Base-by-base conservation (phyloP, 2,888 invertebrate genomes). In the Trichacis sp. region DNA sequence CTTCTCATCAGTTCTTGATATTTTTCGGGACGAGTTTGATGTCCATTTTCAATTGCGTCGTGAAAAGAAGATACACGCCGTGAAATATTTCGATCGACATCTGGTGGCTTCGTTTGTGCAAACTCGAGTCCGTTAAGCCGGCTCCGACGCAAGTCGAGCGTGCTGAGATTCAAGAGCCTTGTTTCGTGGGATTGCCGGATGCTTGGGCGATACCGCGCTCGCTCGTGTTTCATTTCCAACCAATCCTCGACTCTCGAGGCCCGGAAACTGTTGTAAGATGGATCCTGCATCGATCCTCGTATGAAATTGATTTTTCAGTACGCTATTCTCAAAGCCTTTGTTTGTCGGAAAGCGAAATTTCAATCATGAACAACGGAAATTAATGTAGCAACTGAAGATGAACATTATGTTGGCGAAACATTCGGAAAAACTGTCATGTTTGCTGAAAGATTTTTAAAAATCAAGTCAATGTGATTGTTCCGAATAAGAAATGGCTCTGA, bases 31-130 rank as follows among this genome's bases (percentile, higher is more conserved):
- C 40, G 14, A 12, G 40, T 40, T 40, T 40, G 4, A 40, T 40
- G 40, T 15, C 15, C 40, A 15, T 14, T 40, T 15, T 40, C 14
- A 36, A 67, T 55, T 45, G 19, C 46, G 43, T 61, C 60, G 55
- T 64, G 57, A 63, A 65, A 63, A 65, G 64, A 65, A 70, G 70
- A 53, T 52, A 59, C 49, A 51, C 61, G 60, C 58, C 56, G 58
- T 73, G 77, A 82, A 81, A 80, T 80, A 82, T 80, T 78, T 80
- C 73, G 74, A 77, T 80, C 79, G 77, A 81, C 82, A 82, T 82
- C 81, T 81, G 78, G 75, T 79, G 71, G 77, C 73, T 77, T 78
- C 77, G 79, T 78, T 80, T 79, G 78, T 77, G 72, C 78, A 77
- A 81, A 79, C 78, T 72, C 72, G 76, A 76, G 77, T 78, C 80